Base-by-base conservation (phyloP, 1,140 invertebrate genomes). In the Polyergus mexicanus region DNA sequence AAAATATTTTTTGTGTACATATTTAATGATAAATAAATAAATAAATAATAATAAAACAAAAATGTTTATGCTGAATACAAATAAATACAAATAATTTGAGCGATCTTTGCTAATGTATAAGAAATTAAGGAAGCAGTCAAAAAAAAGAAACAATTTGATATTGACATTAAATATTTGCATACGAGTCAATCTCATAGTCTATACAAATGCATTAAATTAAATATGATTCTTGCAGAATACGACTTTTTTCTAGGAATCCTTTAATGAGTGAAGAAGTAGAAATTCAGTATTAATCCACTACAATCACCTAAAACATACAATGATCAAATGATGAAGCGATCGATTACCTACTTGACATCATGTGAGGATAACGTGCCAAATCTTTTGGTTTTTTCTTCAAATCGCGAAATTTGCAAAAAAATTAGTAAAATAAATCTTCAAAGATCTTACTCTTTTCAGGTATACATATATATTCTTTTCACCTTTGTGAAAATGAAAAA, bases 261-360 rank as follows among this genome's bases (percentile, higher is more conserved):
- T 87, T 90, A 89, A 76, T 81, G 66, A 83, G 85, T 83, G 88
- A 66, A 85, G 69, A 84, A 86, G 75, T 54, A 62, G 85, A 84
- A 80, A 89, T 81, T 51, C 71, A 44, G 83, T 80, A 89, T 84
- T 92, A 88, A 90, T 92, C 91, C 91, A 88, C 89, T 75, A 78
- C 78, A 91, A 91, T 90, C 88, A 89, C 88, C 92, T 93, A 92
- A 90, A 93, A 92, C 91, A 92, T 85, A 93, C 65, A 93, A 92
- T 86, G 78, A 85, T 63, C 88, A 89, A 81, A 85, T 75, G 77
- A 89, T 88, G 83, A 68, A 84, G 38, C 81, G n/a, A 81, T 22
- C 71, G 35, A 56, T 41, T 44, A 83, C 77, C 44, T 75, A 75
- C 10, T 25, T 68, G 47, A 54, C 25, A 13, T 58, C 44, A 32